Evolutionary conservation across 2,888 invertebrate species (phyloP), one percentile per base, ranked within the genome.

Genomic region (Ophion costatus): DNA sequence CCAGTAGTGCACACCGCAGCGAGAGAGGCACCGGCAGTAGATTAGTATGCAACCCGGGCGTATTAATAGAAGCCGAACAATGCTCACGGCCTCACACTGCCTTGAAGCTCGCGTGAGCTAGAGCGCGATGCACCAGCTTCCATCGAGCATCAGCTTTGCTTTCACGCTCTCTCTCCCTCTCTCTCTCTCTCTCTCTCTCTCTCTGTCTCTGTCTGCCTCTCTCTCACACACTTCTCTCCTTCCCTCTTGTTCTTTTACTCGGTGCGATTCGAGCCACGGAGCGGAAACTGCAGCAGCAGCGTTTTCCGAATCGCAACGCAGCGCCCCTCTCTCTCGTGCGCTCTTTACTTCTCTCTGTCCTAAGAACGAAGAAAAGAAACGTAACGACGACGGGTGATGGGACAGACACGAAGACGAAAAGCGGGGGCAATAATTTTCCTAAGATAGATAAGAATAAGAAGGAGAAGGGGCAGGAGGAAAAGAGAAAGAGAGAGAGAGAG

Each of bases 31-130:
- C 86, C 80, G 79, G 84, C 89, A 89, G 90, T 88, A 91, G 90
- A 92, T 92, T 92, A 92, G 91, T 92, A 91, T 92, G 92, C 92
- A 92, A 91, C 90, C 91, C 90, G 90, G 90, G 90, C 86, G 90
- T 92, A 92, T 92, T 92, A 92, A 92, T 92, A 92, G 92, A 91
- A 90, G 87, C 88, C 91, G 91, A 92, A 92, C 92, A 92, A 92
- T 92, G 92, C 92, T 92, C 91, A 91, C 89, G 91, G 91, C 89
- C 90, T 90, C 90, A 89, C 89, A 90, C 87, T 82, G 86, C 88
- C 87, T 88, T 87, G 86, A 84, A 87, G 86, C 83, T 84, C 76
- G 80, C 84, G 75, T 74, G 84, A 86, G 84, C 66, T 83, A 76
- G 71, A 80, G 82, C 84, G 61, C 77, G 81, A 75, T 66, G 80